These are phyloP conservation scores for Deroplatys truncata DNA, from an alignment of 2,888 invertebrate genomes.

Conservation along the genomic window DNA sequence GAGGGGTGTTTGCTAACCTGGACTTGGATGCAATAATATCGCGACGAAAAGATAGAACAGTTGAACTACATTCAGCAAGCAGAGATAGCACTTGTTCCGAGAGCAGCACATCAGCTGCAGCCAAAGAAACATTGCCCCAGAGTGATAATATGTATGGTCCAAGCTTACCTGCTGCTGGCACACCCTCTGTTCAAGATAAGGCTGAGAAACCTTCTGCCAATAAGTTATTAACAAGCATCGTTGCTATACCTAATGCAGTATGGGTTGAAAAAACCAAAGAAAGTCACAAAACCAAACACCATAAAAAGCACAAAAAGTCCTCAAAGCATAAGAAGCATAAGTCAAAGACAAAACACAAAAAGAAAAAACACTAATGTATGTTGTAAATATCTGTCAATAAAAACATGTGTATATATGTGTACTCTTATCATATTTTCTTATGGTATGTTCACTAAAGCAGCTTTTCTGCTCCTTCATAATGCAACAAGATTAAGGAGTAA, in stretches of 20 bases:
- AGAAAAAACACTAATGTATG: constrained; percentile 11
- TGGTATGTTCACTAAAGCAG: too few relatives aligned
- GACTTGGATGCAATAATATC: constrained; percentile 51
- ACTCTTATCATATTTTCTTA: too few relatives aligned
- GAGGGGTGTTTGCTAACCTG: constrained; percentile 66
- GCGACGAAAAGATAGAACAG: not conserved
- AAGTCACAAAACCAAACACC: constrained; percentile 9
- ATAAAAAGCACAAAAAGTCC: constrained; percentile 23
- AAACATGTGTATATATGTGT: not conserved
- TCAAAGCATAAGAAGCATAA: constrained; percentile 29
- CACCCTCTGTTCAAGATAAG: not conserved
- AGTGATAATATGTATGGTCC: constrained; percentile 20
- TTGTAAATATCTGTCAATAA: not conserved
- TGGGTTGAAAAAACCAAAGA: constrained; percentile 23
- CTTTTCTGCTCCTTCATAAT: too few relatives aligned
- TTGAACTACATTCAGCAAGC: not conserved
- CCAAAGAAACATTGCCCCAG: not conserved
- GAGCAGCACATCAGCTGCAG: not conserved
- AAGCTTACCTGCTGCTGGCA: not conserved
- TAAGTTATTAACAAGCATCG: not conserved
- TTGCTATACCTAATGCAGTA: not conserved
- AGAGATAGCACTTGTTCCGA: not conserved
- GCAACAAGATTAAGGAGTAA: too few relatives aligned
- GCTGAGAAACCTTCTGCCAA: not conserved
- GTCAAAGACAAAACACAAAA: constrained; percentile 22